Base-by-base conservation (phyloP, 2,888 invertebrate species). In the Diarsia brunnea region DNA sequence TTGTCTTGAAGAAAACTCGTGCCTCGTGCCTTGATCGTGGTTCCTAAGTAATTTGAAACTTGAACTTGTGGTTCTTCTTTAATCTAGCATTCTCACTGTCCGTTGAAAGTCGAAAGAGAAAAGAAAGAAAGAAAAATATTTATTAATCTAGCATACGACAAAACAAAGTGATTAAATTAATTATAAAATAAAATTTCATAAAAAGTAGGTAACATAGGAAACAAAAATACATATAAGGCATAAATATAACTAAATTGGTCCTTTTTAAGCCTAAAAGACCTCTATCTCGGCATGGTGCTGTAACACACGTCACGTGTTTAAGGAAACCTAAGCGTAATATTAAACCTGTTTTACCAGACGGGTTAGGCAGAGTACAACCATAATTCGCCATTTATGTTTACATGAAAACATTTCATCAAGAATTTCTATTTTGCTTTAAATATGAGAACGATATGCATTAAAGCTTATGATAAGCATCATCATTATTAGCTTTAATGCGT, bases 1-100 rank as follows among this genome's bases (percentile, higher is more conserved):
- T 71, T 82, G 60, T 64, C 31, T 71, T 43, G 24, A 58, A 47
- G 58, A 67, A 82, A 61, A 19, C 45, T 51, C 38, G 45, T 72
- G 53, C 0, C 71, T 77, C 38, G 24, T 68, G 45, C 47, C n/a
- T 53, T 21, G n/a, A 64, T 47, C 53, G 27, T 12, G 55, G 45
- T 60, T 38, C 21, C 38, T n/a, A 24, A 75, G 70, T 67, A 70
- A 82, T 63, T 79, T 58, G 8, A 55, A 70, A 63, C 24, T 73
- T 11, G 8, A 45, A 82, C 63, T 82, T 80, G n/a, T 64, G 19
- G 69, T 31, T 14, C 70, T 77, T 79, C 69, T 47, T 65, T 31
- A 49, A 68, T 79, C 53, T 58, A 51, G 27, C 14, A 65, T 53
- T 81, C 76, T 55, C 8, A 60, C 58, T 64, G 67, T 60, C 53